Evolutionary conservation across 2,888 invertebrate species (phyloP).

Genomic region (Rambutsinella grinnellia): DNA sequence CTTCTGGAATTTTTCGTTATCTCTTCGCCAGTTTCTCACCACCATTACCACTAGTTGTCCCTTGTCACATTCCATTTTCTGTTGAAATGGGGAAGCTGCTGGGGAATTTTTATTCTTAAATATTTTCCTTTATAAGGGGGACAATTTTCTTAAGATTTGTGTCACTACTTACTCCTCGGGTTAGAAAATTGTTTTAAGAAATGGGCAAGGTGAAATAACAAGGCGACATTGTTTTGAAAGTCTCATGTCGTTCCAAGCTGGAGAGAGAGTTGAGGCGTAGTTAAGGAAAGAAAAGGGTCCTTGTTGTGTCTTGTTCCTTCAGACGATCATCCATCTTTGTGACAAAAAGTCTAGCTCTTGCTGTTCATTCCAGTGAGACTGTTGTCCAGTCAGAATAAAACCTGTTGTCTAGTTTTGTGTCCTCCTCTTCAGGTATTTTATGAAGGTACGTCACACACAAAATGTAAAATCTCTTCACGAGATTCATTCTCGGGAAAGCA

Average conservation of each 20-base stretch:
- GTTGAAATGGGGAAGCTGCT: too few species aligned
- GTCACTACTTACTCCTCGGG: too few species aligned
- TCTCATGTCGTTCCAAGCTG: slow-evolving; percentile 40
- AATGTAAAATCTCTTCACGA: background rate
- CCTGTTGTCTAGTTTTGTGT: slow-evolving; percentile 28
- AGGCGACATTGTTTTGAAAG: slow-evolving; percentile 57
- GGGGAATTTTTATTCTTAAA: too few species aligned
- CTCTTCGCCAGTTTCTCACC: background rate
- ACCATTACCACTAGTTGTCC: too few species aligned
- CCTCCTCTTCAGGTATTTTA: slow-evolving; percentile 29
- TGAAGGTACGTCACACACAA: slow-evolving; percentile 17
- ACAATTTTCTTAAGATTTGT: too few species aligned
- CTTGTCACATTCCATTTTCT: slow-evolving; percentile 24
- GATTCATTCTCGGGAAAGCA: background rate
- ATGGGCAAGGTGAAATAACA: too few species aligned
- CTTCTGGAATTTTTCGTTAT: background rate
- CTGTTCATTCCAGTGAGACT: slow-evolving; percentile 11
- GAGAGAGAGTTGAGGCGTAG: slow-evolving; percentile 9
- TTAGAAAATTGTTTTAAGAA: too few species aligned
- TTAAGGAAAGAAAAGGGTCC: slow-evolving; percentile 26
- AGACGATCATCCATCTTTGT: slow-evolving; percentile 55
- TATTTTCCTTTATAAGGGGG: too few species aligned
- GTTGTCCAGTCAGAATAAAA: slow-evolving; percentile 12
- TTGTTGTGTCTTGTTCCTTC: slow-evolving; percentile 26
- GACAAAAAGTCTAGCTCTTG: slow-evolving; percentile 49